Percentiles rank a stretch among this genome's conserved stretches.
phyloP scores from a whole-genome alignment of 1,140 invertebrate genomes.

The Trypoxylus dichotomus region DNA sequence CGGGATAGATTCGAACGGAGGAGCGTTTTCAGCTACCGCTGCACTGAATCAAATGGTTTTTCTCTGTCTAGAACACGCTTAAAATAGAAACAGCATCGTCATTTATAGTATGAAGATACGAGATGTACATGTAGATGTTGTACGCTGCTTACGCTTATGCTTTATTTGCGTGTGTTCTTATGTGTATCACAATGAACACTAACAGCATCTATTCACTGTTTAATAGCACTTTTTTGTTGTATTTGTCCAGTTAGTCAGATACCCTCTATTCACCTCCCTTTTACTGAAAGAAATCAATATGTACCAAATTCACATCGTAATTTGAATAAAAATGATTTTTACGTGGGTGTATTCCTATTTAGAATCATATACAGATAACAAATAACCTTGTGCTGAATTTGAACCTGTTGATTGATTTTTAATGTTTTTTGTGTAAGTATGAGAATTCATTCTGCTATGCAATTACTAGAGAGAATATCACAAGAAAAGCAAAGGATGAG shows the following conservation, averaged over 20 bases:
- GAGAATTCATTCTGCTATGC: too few relatives aligned
- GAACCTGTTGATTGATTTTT: too few relatives aligned
- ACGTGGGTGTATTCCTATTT: too few relatives aligned
- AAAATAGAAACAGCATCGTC: conserved; percentile 11
- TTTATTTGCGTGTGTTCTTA: not conserved
- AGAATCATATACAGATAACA: too few relatives aligned
- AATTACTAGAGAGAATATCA: too few relatives aligned
- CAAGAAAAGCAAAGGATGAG: too few relatives aligned
- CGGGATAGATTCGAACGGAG: conserved; percentile 1
- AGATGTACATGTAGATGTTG: not conserved
- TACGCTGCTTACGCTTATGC: not conserved
- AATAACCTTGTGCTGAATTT: too few relatives aligned
- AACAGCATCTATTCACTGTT: not conserved
- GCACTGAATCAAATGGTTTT: not conserved
- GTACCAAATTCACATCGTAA: too few relatives aligned
- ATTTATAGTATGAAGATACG: not conserved
- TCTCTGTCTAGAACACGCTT: not conserved
- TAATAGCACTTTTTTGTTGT: not conserved
- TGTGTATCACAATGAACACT: not conserved
- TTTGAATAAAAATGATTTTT: too few relatives aligned
- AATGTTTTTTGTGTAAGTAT: too few relatives aligned
- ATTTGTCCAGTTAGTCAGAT: not conserved
- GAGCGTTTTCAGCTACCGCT: not conserved
- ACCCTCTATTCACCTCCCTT: not conserved
- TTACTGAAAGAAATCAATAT: not conserved